Evolutionary conservation across 2,888 invertebrate species (phyloP).

Genomic region (Dinocampus coccinellae): DNA sequence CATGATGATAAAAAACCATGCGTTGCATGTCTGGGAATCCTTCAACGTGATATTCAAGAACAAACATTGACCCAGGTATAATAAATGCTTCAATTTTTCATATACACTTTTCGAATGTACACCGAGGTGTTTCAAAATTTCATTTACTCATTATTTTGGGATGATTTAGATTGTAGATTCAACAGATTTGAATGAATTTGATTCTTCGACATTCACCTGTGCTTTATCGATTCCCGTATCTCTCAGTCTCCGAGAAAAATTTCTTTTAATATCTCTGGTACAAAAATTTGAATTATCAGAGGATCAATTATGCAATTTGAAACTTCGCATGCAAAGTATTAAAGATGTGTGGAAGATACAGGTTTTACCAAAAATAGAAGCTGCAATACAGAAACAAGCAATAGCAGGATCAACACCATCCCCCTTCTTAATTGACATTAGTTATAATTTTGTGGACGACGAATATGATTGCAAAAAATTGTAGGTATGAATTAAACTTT

Average conservation of each 20-base stretch:
- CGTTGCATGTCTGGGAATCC: slow-evolving; percentile 79
- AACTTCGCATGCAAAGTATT: slow-evolving; percentile 51
- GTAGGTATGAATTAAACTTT: slow-evolving; percentile 53
- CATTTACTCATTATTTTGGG: too few species aligned
- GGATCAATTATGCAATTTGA: slow-evolving; percentile 41
- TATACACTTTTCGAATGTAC: neutral
- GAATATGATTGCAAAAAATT: slow-evolving; percentile 74
- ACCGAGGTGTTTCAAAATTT: neutral
- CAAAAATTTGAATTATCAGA: slow-evolving; percentile 71
- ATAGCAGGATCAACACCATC: slow-evolving; percentile 73
- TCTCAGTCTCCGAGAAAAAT: slow-evolving; percentile 77
- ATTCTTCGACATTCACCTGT: slow-evolving; percentile 76
- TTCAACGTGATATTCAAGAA: slow-evolving; percentile 74
- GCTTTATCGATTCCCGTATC: slow-evolving; percentile 81
- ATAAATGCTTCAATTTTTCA: slow-evolving; percentile 40
- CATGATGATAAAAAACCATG: slow-evolving; percentile 75
- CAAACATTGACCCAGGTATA: slow-evolving; percentile 72
- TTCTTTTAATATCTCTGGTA: slow-evolving; percentile 74
- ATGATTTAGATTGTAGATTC: slow-evolving; percentile 49
- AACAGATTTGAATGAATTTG: slow-evolving; percentile 71
- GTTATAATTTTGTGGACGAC: slow-evolving; percentile 71
- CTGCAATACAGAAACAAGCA: slow-evolving; percentile 71
- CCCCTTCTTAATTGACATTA: slow-evolving; percentile 74
- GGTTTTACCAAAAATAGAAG: slow-evolving; percentile 74
- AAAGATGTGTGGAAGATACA: slow-evolving; percentile 88